Evolutionary conservation across 2,113 vertebrate species (phyloP).

Genomic region (Burhinus bistriatus): DNA sequence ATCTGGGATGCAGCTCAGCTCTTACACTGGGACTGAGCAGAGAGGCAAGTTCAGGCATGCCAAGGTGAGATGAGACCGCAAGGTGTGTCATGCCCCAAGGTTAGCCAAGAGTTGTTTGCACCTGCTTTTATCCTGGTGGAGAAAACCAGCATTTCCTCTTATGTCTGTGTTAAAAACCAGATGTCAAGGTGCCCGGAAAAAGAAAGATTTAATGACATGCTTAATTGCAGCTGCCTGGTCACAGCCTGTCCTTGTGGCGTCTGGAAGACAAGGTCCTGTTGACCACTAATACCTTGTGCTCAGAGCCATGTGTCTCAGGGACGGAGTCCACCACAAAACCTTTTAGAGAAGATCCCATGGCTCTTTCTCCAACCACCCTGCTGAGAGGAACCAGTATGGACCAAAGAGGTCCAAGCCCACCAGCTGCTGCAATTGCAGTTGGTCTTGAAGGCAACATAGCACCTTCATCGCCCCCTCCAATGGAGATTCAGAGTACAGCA

Average conservation of each 20-base stretch:
- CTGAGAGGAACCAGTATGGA: background rate
- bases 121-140: background rate
- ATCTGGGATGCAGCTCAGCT: background rate
- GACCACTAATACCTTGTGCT: background rate
- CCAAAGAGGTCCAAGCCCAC: background rate
- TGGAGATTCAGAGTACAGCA: accelerated
- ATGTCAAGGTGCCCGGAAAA: background rate
- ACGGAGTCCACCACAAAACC: background rate
- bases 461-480: background rate
- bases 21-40: background rate
- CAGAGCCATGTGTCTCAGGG: background rate
- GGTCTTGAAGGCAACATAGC: background rate
- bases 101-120: background rate
- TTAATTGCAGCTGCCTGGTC: background rate
- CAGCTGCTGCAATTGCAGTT: background rate
- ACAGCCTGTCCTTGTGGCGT: background rate
- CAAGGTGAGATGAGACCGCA: accelerated
- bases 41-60: background rate
- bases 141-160: background rate
- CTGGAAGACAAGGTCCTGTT: background rate
- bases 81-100: background rate
- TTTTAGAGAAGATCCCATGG: background rate
- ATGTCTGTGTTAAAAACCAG: background rate
- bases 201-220: background rate
- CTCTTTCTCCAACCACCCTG: background rate